A percentile compares a stretch with the other conserved stretches of the same genome.
phyloP scores from a whole-genome alignment of 2,888 invertebrate genomes.

The Crepidodera aurea region DNA sequence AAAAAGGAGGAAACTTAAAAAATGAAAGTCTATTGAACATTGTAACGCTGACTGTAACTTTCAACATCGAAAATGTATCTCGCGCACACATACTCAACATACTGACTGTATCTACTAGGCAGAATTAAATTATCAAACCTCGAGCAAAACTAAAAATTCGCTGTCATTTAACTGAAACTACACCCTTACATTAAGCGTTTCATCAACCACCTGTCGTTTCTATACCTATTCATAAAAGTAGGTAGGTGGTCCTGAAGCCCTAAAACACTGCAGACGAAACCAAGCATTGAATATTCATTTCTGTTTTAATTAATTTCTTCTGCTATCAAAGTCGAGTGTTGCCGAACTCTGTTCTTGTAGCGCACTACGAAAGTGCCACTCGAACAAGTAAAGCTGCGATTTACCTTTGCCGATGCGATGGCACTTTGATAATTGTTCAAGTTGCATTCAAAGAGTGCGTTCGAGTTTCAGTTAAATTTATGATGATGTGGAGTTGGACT shows the following conservation, averaged over 20 bases:
- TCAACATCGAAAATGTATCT: too few relatives aligned
- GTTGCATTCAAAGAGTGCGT: background rate
- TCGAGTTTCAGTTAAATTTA: background rate
- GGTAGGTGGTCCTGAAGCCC: slow-evolving; percentile 14
- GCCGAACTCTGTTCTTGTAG: slow-evolving; percentile 22
- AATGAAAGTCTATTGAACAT: too few relatives aligned
- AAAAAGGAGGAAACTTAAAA: too few relatives aligned
- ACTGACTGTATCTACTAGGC: too few relatives aligned
- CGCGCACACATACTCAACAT: too few relatives aligned
- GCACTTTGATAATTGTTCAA: background rate
- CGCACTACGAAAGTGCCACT: slow-evolving; percentile 15
- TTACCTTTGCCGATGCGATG: slow-evolving; percentile 8
- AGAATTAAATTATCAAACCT: too few relatives aligned
- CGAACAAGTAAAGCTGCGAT: background rate
- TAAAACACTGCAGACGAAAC: slow-evolving; percentile 9
- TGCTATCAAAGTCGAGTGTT: slow-evolving; percentile 23
- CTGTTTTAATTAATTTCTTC: slow-evolving; percentile 35
- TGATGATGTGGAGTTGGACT: background rate
- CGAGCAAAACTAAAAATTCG: too few relatives aligned
- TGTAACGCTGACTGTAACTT: too few relatives aligned
- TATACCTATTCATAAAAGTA: background rate
- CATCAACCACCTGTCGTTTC: slow-evolving; percentile 26
- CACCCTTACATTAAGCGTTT: too few relatives aligned
- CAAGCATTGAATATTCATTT: slow-evolving; percentile 35
- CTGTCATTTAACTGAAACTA: too few relatives aligned